Evolutionary conservation across 2,888 invertebrate species (phyloP).

Genomic region (Amiota minor): DNA sequence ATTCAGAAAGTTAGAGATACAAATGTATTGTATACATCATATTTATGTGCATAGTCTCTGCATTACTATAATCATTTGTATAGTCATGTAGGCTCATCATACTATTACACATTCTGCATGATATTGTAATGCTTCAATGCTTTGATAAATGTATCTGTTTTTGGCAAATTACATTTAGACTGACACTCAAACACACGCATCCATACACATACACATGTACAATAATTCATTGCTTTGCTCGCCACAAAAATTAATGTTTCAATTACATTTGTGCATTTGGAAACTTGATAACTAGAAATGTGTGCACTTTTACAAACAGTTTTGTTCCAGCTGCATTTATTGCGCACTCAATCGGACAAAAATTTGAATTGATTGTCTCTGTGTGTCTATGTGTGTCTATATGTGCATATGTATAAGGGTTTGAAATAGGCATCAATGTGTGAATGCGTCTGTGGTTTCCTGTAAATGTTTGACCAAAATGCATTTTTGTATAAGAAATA

Average conservation of each 20-base stretch:
- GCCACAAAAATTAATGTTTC: conserved; percentile 24
- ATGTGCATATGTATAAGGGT: not conserved
- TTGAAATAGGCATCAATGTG: too few species aligned
- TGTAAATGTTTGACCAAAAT: not conserved
- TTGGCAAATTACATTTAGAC: conserved; percentile 5
- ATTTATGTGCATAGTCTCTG: not conserved
- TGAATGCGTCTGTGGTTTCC: too few species aligned
- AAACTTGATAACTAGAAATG: conserved; percentile 15
- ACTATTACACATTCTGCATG: too few species aligned
- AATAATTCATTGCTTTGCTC: not conserved
- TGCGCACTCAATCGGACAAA: not conserved
- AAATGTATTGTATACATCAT: not conserved
- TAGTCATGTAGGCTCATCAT: too few species aligned
- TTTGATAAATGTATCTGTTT: conserved; percentile 19
- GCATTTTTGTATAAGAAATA: not conserved
- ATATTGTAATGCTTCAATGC: not conserved
- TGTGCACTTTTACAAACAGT: not conserved
- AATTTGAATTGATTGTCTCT: conserved; percentile 10
- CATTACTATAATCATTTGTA: too few species aligned
- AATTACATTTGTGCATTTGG: conserved; percentile 18
- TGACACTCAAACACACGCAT: not conserved
- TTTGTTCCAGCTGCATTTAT: not conserved
- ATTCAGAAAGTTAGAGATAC: not conserved
- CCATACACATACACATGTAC: too few species aligned
- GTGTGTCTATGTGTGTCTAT: too few species aligned